Evolutionary conservation across 2,888 invertebrate species (phyloP), one percentile per base, ranked within the genome.

Genomic region (Chorisops tibialis): DNA sequence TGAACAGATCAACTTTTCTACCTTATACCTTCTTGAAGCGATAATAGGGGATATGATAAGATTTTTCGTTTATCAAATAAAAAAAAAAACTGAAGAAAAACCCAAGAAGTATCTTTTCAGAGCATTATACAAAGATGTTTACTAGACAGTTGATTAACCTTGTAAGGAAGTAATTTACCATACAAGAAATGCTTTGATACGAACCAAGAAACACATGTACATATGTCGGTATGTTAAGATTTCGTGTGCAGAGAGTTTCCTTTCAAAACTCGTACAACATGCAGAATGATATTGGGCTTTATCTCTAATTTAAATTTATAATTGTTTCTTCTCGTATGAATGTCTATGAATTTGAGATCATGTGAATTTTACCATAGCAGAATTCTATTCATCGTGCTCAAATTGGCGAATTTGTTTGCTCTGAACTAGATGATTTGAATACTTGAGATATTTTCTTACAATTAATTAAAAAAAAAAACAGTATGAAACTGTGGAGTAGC

Each of bases 281-380:
- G 9, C 48, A 24, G 22, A 2, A 41, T 41, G 39, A 22, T 49
- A 49, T 51, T 22, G 19, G n/a, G 52, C 12, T 48, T 48, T 39
- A 39, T 41, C 39, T 54, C 41, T 54, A 39, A 41, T 39, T 54
- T 54, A 54, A 51, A 41, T 54, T 54, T 41, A 41, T 54, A 54
- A 54, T 54, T 54, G 39, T 54, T 54, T 54, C 24, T 39, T 51
- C n/a, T n/a, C n/a, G n/a, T n/a, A n/a, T n/a, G n/a, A n/a, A n/a
- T n/a, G n/a, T n/a, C n/a, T n/a, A 30, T 30, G 30, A 30, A 30
- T 30, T 30, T 30, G 30, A 9, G 9, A 30, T 7, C 30, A 2
- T 30, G 5, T 30, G 30, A 30, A 30, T 30, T 7, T 7, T 30
- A 7, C 30, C 5, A 30, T 30, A 30, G n/a, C n/a, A n/a, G 30